Percentiles rank a stretch among this genome's conserved stretches.
Evolutionary conservation across 37 sponge, comb jelly and placozoan genomes (phyloP).

Genomic region (Cliona cf. orientalis): DNA sequence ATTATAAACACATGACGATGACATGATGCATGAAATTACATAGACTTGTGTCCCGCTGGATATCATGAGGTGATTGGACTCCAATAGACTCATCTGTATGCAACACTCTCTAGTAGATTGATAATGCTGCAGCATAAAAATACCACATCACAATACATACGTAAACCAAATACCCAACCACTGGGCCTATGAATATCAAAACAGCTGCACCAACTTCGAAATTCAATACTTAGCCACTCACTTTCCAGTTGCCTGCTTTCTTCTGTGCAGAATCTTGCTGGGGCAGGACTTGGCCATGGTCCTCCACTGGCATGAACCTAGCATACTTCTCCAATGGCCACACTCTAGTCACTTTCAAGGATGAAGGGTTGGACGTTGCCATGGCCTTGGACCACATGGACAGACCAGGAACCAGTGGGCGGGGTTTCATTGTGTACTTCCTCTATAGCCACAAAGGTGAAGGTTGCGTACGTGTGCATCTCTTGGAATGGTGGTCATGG

Average conservation of each 20-base stretch:
- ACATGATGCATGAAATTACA: no score
- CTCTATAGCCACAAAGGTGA: background rate
- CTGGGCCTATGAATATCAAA: background rate
- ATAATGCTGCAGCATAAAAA: conserved; percentile 35
- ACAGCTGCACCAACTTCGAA: background rate
- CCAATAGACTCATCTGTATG: conserved; percentile 51
- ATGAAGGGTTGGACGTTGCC: background rate
- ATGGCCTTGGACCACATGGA: no score
- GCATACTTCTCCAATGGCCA: conserved; percentile 84
- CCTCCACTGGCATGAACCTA: conserved; percentile 46
- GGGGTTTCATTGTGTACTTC: background rate
- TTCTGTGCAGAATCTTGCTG: conserved; percentile 12
- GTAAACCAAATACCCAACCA: background rate
- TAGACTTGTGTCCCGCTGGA: conserved; percentile 49
- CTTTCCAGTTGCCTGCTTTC: conserved; percentile 58
- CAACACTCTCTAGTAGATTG: conserved; percentile 15
- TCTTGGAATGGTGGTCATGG: no score
- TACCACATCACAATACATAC: background rate
- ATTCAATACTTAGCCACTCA: background rate
- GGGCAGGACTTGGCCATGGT: background rate
- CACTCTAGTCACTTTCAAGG: conserved; percentile 6
- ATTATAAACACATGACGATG: no score
- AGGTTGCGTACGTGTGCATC: background rate
- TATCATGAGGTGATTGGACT: conserved; percentile 53
- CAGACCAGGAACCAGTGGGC: no score